Conservation (phyloP, 2,113 vertebrate species). For the Zosterops japonicus region DNA sequence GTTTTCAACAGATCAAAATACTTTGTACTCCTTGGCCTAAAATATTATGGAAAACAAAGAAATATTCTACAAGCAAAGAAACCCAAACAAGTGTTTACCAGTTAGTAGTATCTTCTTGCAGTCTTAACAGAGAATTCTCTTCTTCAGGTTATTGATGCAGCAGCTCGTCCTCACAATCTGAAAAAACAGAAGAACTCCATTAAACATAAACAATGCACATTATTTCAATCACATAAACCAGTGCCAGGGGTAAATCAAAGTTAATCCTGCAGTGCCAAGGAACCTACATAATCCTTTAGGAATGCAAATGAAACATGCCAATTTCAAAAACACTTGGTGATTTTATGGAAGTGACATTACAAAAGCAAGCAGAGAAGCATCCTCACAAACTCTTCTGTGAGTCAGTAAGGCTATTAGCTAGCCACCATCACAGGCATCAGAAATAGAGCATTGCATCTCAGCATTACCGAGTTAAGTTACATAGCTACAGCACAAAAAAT, state of each 20-base stretch:
- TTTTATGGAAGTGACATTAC: not conserved
- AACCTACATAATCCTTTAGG: not conserved
- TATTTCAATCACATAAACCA: not conserved
- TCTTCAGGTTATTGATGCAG: not conserved
- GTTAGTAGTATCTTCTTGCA: constrained; percentile 41
- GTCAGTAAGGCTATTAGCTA: not conserved
- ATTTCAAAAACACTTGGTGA: not conserved
- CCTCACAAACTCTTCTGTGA: not conserved
- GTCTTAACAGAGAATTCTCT: constrained; percentile 28
- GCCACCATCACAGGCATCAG: not conserved
- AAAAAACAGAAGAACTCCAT: constrained; percentile 1
- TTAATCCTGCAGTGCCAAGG: not conserved
- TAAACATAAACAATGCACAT: not conserved
- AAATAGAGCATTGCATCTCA: constrained; percentile 36
- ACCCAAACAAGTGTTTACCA: constrained; percentile 63
- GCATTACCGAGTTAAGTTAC: not conserved
- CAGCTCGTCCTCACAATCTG: constrained; percentile 56
- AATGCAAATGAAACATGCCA: not conserved
- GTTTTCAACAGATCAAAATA: not conserved
- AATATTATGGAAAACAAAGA: not conserved
- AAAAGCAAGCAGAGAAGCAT: not conserved
- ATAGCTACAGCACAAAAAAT: constrained; percentile 7
- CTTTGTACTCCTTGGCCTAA: not conserved
- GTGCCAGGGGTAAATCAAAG: not conserved
- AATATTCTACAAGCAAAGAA: not conserved